These are phyloP conservation scores for Stichodactyla mertensii DNA, from an alignment of 64 coral and sea anemone genomes.

Conservation along the genomic window DNA sequence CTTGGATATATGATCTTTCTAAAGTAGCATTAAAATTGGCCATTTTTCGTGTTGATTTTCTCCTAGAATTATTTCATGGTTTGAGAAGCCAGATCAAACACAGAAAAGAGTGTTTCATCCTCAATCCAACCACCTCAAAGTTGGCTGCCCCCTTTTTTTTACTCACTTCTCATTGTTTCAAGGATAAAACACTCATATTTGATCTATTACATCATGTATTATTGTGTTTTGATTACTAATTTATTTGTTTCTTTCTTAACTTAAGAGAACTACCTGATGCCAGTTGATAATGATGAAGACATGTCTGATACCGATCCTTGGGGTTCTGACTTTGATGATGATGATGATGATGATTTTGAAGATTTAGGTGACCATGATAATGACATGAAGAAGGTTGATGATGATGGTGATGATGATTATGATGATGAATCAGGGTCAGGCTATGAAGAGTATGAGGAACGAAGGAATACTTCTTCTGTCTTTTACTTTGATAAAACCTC, in stretches of 20 bases:
- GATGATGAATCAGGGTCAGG: constrained; percentile 7
- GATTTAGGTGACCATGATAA: constrained; percentile 33
- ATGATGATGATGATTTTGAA: constrained; percentile 65
- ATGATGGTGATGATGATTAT: background rate
- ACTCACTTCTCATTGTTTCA: no score
- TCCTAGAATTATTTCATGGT: no score
- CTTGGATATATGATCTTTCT: no score
- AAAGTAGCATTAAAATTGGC: no score
- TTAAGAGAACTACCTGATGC: constrained; percentile 78
- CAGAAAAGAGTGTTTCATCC: no score
- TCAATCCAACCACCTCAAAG: no score
- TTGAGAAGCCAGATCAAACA: no score
- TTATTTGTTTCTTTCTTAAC: background rate
- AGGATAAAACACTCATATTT: no score
- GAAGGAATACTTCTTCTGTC: background rate
- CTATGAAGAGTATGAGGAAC: constrained; percentile 1
- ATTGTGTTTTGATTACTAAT: background rate
- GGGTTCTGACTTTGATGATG: constrained; percentile 91
- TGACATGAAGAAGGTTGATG: background rate
- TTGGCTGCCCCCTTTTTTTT: no score
- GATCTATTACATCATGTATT: no score
- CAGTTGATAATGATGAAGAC: constrained; percentile 71
- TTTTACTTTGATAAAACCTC: background rate
- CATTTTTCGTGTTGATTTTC: no score
- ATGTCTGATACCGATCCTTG: constrained; percentile 78